These are phyloP conservation scores for Psettodes erumei DNA, from an alignment of 2,113 vertebrate genomes.

Conservation along the genomic window DNA sequence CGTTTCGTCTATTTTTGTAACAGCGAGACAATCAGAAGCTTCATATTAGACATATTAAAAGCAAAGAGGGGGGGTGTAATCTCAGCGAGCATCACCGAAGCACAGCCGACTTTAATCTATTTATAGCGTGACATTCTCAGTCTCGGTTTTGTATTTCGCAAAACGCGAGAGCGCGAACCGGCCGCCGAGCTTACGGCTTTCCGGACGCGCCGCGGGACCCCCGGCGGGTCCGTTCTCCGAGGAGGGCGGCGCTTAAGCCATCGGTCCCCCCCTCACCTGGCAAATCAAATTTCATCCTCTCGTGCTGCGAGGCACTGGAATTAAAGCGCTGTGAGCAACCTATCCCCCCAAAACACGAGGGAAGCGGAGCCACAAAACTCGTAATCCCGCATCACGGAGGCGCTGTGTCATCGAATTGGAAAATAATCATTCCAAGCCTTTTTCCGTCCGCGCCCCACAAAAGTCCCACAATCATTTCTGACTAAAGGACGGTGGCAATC, in stretches of 20 bases:
- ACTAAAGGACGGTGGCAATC: too few relatives aligned
- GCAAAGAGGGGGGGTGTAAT: neutral
- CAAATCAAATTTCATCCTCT: constrained; percentile 20
- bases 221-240: too few relatives aligned
- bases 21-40: neutral
- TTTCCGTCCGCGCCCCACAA: neutral
- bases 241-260: too few relatives aligned
- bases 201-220: too few relatives aligned
- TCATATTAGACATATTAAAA: neutral
- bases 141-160: constrained; percentile 44
- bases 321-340: neutral
- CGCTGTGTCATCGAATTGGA: neutral
- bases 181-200: constrained; percentile 28
- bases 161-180: constrained; percentile 28
- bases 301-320: neutral
- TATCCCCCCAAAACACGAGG: neutral
- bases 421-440: neutral
- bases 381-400: neutral
- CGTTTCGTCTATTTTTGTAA: too few relatives aligned
- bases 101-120: constrained; percentile 46
- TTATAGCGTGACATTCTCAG: constrained; percentile 59
- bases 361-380: neutral
- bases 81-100: constrained; percentile 21
- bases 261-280: neutral
- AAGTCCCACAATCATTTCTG: too few relatives aligned